Evolutionary conservation across 2,113 vertebrate species (phyloP).

Genomic region (Procavia capensis): DNA sequence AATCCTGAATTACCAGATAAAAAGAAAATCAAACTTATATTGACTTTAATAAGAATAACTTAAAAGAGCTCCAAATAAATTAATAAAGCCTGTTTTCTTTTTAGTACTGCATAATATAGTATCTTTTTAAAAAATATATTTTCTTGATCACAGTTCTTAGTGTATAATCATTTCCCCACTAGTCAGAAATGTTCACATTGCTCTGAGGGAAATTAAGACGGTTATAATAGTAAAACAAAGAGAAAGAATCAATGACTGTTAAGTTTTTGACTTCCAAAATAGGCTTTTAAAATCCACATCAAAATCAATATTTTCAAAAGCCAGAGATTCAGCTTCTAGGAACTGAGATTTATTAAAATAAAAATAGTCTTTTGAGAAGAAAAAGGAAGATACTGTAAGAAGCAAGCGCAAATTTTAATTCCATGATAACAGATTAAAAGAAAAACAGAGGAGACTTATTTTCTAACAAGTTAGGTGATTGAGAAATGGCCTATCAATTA

Average conservation of each 20-base stretch:
- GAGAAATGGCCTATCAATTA: accelerated
- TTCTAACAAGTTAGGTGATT: neutral
- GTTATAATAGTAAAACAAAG: neutral
- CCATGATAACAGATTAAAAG: neutral
- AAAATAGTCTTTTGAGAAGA: neutral
- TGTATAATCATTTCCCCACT: neutral
- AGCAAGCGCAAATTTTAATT: neutral
- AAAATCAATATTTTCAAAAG: constrained; percentile 58
- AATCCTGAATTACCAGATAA: neutral
- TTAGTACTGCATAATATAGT: neutral
- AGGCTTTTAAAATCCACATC: constrained; percentile 30
- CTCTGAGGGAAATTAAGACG: neutral
- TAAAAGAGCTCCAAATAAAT: neutral
- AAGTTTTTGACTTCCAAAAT: constrained; percentile 25
- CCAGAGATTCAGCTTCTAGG: neutral
- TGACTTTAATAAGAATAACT: neutral
- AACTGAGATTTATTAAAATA: neutral
- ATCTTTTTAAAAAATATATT: neutral
- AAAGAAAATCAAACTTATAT: neutral
- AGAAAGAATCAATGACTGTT: constrained; percentile 10
- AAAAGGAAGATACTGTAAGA: neutral
- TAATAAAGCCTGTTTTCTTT: neutral
- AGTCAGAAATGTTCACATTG: neutral
- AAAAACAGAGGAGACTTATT: neutral
- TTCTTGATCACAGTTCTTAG: neutral